These are phyloP conservation scores for Ictalurus punctatus DNA, from an alignment of 2,113 vertebrate species.

Conservation along the genomic window DNA sequence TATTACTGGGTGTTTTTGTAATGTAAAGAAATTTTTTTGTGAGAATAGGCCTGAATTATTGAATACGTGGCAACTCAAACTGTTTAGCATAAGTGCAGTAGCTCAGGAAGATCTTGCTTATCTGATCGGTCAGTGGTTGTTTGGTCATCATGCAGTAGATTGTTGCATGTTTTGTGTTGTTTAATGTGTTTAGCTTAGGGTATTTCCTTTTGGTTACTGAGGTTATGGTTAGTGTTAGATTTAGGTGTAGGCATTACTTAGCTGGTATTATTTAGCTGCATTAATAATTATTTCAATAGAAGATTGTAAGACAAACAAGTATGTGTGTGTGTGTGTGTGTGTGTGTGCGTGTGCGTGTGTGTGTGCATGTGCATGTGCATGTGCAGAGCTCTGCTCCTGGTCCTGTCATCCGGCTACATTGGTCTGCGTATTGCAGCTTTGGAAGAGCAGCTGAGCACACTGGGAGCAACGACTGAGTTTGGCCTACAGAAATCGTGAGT, in stretches of 20 bases:
- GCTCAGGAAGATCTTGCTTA: neutral
- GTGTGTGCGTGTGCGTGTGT: neutral
- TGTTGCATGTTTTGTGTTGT: neutral
- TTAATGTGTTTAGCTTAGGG: neutral
- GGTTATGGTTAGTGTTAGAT: neutral
- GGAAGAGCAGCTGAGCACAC: constrained; percentile 73
- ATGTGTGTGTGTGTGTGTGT: neutral
- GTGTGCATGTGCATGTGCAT: neutral
- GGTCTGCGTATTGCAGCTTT: constrained; percentile 75
- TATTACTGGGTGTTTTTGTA: neutral
- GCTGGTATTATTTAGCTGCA: neutral
- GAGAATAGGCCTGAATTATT: neutral
- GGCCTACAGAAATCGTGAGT: constrained; percentile 64
- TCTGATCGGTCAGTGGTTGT: neutral
- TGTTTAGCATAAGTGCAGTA: neutral
- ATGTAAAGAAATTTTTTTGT: neutral
- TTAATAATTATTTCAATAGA: neutral
- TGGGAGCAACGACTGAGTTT: constrained; percentile 62
- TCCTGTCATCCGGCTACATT: constrained; percentile 79
- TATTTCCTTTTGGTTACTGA: neutral
- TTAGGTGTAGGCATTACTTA: neutral
- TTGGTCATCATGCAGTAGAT: neutral
- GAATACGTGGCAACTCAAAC: neutral
- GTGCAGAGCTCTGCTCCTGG: constrained; percentile 72
- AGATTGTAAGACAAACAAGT: neutral